Base-by-base conservation (phyloP, 1,140 invertebrate genomes). In the Fopius arisanus region DNA sequence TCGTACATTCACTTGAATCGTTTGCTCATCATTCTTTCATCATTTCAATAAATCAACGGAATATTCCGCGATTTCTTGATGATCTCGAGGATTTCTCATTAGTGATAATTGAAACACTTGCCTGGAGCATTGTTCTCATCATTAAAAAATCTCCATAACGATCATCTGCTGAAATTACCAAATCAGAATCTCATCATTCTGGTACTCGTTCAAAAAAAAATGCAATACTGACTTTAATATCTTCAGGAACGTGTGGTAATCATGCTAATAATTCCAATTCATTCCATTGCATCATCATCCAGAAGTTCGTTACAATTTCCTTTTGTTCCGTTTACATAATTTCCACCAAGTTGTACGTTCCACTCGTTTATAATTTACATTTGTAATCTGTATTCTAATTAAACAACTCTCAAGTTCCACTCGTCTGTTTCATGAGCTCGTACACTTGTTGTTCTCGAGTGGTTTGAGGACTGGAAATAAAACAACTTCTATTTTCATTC, bases 371-470 rank as follows among this genome's bases (percentile, higher is more conserved):
- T 68, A 70, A 77, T 77, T 77, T 74, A 77, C 72, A 77, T 77
- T 77, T 68, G 75, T 74, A 77, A 77, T 77, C 67, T 77, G 69
- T 74, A 77, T 77, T 77, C 70, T 77, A 77, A 77, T 77, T 73
- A 77, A 74, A 73, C 72, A 70, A 76, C 75, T 77, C 41, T 72
- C 70, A 77, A 77, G 68, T 69, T 77, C 73, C 29, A 16, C 33
- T 66, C 67, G 43, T 48, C 41, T 67, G 71, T 73, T 73, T 5
- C 33, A 37, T 12, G 33, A 37, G 33, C 33, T 37, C 33, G 12
- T 37, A 10, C 62, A 72, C 70, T 66, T 70, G 69, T 70, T 41
- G 33, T 72, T 73, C 12, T 37, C 33, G 12, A 37, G 33, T 37
- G 3, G 33, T 21, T 37, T 67, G 29, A 23, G 29, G 31, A 67